Base-by-base conservation (phyloP, 2,797 vertebrate species). In the Philypnodon macrostomus region DNA sequence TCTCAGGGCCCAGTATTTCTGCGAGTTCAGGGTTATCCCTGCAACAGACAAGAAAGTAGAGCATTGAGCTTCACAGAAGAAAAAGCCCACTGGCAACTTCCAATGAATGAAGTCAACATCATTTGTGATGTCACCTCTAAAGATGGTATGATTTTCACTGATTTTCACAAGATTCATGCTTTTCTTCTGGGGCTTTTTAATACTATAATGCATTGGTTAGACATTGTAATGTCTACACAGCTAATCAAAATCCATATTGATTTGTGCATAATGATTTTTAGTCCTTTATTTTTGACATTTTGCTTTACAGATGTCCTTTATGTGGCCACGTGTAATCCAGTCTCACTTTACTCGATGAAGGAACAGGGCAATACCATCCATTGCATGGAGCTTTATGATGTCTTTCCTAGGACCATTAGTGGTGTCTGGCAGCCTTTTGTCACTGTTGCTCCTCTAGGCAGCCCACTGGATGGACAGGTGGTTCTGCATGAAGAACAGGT, bases 401-500 rank as follows among this genome's bases (percentile, higher is more conserved):
- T 98, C 66, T 98, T 98, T 78, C 95, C 96, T 45, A 85, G 92
- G 75, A 92, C 87, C 7, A 67, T 88, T 64, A 90, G 93, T 14
- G 91, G 89, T 3, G 71, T 92, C 24, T 97, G 95, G 95, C 93
- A 96, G 44, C 97, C 96, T 3, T 93, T 96, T 57, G 84, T 96
- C 58, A 93, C 90, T 16, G 59, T 92, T 5, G 96, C 95, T 10
- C 90, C 92, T 0, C 85, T 98, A 5, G 94, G 94, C 52, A 88
- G 78, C 72, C 95, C 94, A 0, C 90, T 98, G 31, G 91, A 86
- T 14, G 91, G 91, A 45, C 96, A 97, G 82, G 88, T 97, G 77
- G 86, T 98, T 76, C 87, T 98, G 39, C 97, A 98, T 13, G 97
- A 99, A 75, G 92, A 95, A 45, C 90, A 98, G 95, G 97, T 98